phyloP scores from a whole-genome alignment of 2,113 vertebrate genomes.

The sheep (Ovis aries) region DNA sequence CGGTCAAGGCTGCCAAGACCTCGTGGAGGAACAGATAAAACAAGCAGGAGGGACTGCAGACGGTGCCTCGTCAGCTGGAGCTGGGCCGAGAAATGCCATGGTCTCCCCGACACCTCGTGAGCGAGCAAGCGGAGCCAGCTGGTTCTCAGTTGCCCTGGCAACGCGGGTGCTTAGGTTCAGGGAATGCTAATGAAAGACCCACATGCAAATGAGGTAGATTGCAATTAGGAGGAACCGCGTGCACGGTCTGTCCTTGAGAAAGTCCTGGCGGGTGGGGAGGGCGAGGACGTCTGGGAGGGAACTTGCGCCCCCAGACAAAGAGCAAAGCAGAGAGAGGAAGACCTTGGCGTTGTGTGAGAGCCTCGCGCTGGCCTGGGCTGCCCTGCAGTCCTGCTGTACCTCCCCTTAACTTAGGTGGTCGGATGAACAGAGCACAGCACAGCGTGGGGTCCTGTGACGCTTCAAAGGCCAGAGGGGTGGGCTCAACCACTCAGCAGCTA shows the following conservation, averaged over 20 bases:
- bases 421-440: accelerated
- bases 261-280: background rate
- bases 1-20: accelerated
- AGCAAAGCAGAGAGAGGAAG: background rate
- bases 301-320: background rate
- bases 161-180: background rate
- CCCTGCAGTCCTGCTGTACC: background rate
- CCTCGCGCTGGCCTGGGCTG: accelerated
- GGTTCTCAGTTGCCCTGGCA: conserved; percentile 9
- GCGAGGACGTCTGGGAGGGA: background rate
- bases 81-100: background rate
- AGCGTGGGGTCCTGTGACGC: accelerated
- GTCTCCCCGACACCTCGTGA: background rate
- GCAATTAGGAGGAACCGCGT: background rate
- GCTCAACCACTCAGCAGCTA: accelerated
- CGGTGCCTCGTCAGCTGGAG: background rate
- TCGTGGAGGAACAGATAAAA: too few species aligned
- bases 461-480: background rate
- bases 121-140: accelerated
- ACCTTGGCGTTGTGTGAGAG: accelerated
- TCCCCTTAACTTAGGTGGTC: background rate
- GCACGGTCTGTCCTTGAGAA: background rate
- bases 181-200: conserved; percentile 37
- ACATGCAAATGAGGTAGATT: conserved; percentile 33
- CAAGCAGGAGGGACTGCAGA: background rate